These are phyloP conservation scores for Artibeus jamaicensis DNA, from an alignment of 2,797 vertebrate genomes.

Conservation along the genomic window DNA sequence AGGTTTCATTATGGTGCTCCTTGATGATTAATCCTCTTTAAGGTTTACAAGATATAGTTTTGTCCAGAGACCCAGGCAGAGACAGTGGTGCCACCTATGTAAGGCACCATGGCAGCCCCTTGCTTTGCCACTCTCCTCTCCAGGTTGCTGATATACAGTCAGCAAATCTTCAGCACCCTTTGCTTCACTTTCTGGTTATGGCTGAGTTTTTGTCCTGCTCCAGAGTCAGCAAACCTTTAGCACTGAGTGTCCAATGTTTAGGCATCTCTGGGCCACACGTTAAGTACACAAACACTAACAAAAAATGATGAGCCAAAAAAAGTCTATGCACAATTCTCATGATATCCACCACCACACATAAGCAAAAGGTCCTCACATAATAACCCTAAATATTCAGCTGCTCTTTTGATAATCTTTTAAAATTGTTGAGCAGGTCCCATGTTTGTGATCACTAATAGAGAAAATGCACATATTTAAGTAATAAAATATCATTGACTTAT, in stretches of 20 bases:
- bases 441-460: no score
- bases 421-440: no score
- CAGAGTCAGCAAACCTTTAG: slow-evolving; percentile 28
- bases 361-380: no score
- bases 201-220: slow-evolving; percentile 60
- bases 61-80: slow-evolving; percentile 87
- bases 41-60: slow-evolving; percentile 91
- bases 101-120: slow-evolving; percentile 73
- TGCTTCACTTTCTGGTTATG: slow-evolving; percentile 43
- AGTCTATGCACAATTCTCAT: no score
- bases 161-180: slow-evolving; percentile 35
- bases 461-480: no score
- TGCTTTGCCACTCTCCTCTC: neutral
- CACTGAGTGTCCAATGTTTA: neutral
- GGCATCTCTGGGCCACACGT: no score
- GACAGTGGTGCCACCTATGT: slow-evolving; percentile 86
- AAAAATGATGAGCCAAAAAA: no score
- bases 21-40: slow-evolving; percentile 95
- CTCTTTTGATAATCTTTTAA: no score
- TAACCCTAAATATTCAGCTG: no score
- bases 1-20: slow-evolving; percentile 93
- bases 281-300: no score
- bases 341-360: no score
- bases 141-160: slow-evolving; percentile 61
- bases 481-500: no score